Evolutionary conservation across 2,888 invertebrate genomes (phyloP).

Genomic region (Parnassius mnemosyne): DNA sequence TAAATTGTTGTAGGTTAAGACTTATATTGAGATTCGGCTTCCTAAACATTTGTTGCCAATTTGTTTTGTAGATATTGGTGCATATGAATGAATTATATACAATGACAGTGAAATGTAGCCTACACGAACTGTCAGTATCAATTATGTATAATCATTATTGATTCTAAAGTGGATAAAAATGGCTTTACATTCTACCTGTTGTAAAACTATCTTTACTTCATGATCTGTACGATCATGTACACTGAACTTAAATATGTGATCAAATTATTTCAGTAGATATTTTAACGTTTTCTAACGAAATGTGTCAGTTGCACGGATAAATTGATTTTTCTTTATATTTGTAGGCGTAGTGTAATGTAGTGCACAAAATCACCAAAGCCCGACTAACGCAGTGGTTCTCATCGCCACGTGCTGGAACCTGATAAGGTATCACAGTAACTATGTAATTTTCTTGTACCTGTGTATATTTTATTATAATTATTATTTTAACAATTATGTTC

Average conservation of each 20-base stretch:
- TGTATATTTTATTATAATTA: conserved; percentile 34
- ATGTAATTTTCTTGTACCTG: conserved; percentile 43
- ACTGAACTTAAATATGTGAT: no score
- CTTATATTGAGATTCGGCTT: conserved; percentile 55
- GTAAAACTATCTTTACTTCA: no score
- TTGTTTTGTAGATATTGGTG: conserved; percentile 22
- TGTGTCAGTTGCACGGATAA: conserved; percentile 51
- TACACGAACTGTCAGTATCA: conserved; percentile 29
- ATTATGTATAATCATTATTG: conserved; percentile 17
- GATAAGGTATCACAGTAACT: conserved; percentile 29
- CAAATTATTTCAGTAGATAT: conserved; percentile 14
- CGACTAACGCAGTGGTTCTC: conserved; percentile 30
- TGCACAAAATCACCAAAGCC: conserved; percentile 59
- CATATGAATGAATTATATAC: conserved; percentile 18
- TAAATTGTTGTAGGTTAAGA: conserved; percentile 68
- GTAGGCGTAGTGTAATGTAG: conserved; percentile 58
- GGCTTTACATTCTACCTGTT: no score
- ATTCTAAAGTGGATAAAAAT: no score
- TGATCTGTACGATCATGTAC: no score
- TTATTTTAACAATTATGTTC: conserved; percentile 56
- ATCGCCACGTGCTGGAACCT: conserved; percentile 12
- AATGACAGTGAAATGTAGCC: conserved; percentile 3
- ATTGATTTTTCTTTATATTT: conserved; percentile 53
- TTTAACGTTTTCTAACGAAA: conserved; percentile 31
- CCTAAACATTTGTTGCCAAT: conserved; percentile 53